phyloP scores from a whole-genome alignment of 2,888 invertebrate genomes.

The Folsomia candida region DNA sequence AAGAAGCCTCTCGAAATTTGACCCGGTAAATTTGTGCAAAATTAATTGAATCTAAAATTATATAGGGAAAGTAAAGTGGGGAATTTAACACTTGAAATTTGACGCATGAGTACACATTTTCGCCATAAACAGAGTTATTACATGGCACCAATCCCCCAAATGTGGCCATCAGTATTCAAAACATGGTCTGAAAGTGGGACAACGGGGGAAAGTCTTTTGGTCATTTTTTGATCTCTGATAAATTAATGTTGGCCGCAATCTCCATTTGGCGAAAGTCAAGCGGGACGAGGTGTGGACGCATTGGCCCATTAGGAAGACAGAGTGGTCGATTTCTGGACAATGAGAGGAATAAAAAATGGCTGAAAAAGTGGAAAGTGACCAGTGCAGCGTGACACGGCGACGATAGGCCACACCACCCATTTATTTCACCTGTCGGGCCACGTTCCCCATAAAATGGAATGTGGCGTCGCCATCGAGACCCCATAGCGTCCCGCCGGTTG shows the following conservation, averaged over 20 bases:
- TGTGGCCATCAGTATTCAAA: neutral
- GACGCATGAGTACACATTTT: neutral
- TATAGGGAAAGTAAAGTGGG: neutral
- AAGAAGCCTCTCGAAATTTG: no score
- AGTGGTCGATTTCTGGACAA: constrained; percentile 3
- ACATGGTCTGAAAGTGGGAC: no score
- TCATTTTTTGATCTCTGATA: neutral
- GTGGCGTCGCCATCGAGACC: neutral
- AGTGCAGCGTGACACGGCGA: constrained; percentile 12
- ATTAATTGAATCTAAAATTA: no score
- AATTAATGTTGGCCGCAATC: neutral
- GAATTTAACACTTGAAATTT: neutral
- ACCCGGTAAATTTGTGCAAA: no score
- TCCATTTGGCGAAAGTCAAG: neutral
- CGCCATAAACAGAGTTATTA: neutral
- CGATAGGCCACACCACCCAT: neutral
- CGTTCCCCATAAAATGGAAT: neutral
- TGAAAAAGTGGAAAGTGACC: neutral
- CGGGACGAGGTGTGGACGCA: neutral
- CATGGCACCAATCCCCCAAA: no score
- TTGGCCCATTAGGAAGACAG: constrained; percentile 11
- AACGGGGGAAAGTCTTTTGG: neutral
- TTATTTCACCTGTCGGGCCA: constrained; percentile 12
- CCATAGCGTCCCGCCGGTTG: neutral
- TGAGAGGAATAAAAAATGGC: constrained; percentile 8